Evolutionary conservation across 2,113 vertebrate species (phyloP).

Genomic region (Corydoras maculifer): DNA sequence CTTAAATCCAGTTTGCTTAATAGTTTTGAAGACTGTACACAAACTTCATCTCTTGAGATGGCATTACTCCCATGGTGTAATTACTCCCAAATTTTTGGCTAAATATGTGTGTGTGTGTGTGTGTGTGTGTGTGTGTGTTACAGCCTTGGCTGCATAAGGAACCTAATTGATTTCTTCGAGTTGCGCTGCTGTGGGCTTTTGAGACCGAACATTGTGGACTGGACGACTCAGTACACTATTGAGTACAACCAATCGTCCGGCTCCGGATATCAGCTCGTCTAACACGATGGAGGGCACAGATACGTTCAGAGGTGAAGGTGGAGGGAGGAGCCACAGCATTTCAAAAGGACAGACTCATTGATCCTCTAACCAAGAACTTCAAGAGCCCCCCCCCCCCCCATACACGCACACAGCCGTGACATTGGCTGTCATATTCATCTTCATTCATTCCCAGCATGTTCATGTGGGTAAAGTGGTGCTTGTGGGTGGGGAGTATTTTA

Average conservation of each 20-base stretch:
- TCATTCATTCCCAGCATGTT: no score
- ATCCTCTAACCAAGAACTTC: slow-evolving; percentile 39
- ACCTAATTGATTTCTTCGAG: slow-evolving; percentile 98
- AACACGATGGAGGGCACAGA: slow-evolving; percentile 47
- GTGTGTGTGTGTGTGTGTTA: slow-evolving; percentile 22
- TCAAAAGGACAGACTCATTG: slow-evolving; percentile 28
- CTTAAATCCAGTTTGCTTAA: no score
- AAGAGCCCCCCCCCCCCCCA: slow-evolving; percentile 59
- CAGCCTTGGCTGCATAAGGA: slow-evolving; percentile 94
- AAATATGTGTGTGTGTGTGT: not conserved
- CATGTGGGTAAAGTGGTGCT: slow-evolving; percentile 16
- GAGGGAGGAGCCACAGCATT: not conserved
- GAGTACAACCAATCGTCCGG: slow-evolving; percentile 97
- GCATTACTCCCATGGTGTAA: no score
- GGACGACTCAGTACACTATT: slow-evolving; percentile 97
- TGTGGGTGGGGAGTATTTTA: not conserved
- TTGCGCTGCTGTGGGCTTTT: slow-evolving; percentile 96
- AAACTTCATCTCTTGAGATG: no score
- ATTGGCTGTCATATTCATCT: not conserved
- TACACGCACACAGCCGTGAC: not conserved
- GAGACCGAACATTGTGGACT: slow-evolving; percentile 90
- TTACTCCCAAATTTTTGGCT: not conserved
- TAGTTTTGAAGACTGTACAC: no score
- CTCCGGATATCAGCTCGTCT: slow-evolving; percentile 97
- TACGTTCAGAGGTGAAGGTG: slow-evolving; percentile 25